Evolutionary conservation across 2,888 invertebrate genomes (phyloP).

Genomic region (Aspidapion aeneum): DNA sequence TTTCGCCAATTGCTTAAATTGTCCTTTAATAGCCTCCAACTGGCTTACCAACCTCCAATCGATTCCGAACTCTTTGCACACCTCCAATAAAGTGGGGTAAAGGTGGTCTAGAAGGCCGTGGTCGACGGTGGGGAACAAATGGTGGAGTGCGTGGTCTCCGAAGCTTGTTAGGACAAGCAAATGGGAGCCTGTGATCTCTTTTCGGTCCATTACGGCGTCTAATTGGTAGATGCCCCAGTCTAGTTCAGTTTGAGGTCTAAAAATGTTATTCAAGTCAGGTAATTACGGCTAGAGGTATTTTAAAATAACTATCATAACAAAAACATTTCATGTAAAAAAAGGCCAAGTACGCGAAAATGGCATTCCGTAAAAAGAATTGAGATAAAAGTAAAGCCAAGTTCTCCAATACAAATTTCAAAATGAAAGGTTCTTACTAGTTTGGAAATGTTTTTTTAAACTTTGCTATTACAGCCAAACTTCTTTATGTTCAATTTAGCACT

Average conservation of each 20-base stretch:
- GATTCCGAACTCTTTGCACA: slow-evolving; percentile 59
- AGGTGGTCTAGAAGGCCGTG: slow-evolving; percentile 68
- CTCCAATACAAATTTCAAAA: too few species aligned
- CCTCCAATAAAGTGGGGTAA: slow-evolving; percentile 55
- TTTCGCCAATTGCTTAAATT: slow-evolving; percentile 59
- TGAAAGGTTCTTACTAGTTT: too few species aligned
- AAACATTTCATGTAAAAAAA: too few species aligned
- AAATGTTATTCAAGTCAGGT: too few species aligned
- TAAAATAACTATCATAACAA: too few species aligned
- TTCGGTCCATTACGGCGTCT: slow-evolving; percentile 70
- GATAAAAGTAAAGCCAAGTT: too few species aligned
- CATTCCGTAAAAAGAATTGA: too few species aligned
- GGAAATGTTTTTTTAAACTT: too few species aligned
- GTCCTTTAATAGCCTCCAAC: slow-evolving; percentile 63
- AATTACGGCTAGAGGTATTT: too few species aligned
- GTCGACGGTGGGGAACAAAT: slow-evolving; percentile 79
- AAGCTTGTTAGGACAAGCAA: slow-evolving; percentile 70
- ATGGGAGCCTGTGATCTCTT: slow-evolving; percentile 62
- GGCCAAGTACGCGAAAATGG: too few species aligned
- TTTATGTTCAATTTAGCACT: too few species aligned
- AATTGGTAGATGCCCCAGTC: slow-evolving; percentile 82
- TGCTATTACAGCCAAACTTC: too few species aligned
- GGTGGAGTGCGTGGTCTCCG: slow-evolving; percentile 78
- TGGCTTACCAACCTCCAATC: slow-evolving; percentile 51
- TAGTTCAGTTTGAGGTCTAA: slow-evolving; percentile 47